These are phyloP conservation scores for Spermophilus dauricus DNA, from an alignment of 2,113 vertebrate genomes.

Conservation along the genomic window DNA sequence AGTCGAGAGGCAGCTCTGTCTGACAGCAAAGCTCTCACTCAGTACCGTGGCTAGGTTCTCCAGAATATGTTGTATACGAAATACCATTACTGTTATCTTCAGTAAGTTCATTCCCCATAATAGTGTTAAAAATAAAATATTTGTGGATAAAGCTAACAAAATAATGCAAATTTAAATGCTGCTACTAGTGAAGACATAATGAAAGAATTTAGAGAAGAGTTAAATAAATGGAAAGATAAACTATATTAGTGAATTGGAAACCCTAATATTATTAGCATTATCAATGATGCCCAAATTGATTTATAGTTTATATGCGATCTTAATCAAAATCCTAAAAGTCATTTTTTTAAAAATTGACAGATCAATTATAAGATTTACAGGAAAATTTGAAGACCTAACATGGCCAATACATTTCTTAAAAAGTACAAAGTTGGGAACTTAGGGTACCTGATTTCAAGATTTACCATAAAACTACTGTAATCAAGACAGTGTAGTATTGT, in stretches of 20 bases:
- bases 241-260: background rate
- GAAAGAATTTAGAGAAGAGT: background rate
- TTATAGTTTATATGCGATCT: conserved; percentile 27
- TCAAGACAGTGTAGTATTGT: background rate
- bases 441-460: background rate
- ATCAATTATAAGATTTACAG: conserved; percentile 25
- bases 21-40: background rate
- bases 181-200: background rate
- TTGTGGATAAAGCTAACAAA: background rate
- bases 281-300: conserved; percentile 40
- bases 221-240: conserved; percentile 47
- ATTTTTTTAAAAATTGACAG: background rate
- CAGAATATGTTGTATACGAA: background rate
- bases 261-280: conserved; percentile 49
- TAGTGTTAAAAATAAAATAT: background rate
- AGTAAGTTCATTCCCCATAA: background rate
- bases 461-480: background rate
- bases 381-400: background rate
- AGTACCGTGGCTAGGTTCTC: background rate
- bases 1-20: background rate
- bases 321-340: conserved; percentile 37
- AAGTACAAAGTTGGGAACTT: background rate
- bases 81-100: background rate
- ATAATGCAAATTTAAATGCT: background rate
- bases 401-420: background rate